Base-by-base conservation (phyloP, 2,113 vertebrate genomes). In the Myxocyprinus asiaticus region DNA sequence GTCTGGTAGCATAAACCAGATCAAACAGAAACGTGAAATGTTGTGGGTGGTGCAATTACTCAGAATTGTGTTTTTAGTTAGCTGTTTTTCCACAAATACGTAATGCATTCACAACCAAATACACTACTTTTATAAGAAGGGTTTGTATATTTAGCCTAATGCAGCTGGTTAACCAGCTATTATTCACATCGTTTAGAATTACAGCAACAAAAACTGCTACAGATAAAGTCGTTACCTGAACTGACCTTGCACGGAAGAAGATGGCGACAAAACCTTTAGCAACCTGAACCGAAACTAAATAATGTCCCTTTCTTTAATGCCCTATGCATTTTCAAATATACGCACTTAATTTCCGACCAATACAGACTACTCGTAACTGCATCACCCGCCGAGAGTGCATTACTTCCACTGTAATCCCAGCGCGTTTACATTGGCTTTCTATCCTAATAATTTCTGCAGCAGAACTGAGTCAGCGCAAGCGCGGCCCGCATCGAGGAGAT, bases 1-100 rank as follows among this genome's bases (percentile, higher is more conserved):
- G 3, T 33, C 22, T 33, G 64, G 58, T 63, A 43, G 68, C 67
- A 76, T 76, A 47, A 63, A 84, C 66, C 66, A 79, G 58, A 67
- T 44, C 17, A 58, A 63, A 78, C 61, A 65, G 17, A 51, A 61
- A 74, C 53, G 11, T 55, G 11, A 56, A 56, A 6, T 5, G 5
- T 4, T 14, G 22, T 53, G 62, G 48, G 48, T 76, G 59, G 59
- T 33, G n/a, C 55, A 33, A 33, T 33, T 33, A 33, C 22, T 33
- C 22, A 33, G 22, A 1, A 9, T 47, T 47, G 9, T 2, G 33
- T 58, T 14, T 72, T 6, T 72, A 15, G 3, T 1, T 1, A 3
- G 22, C 22, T 33, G 22, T 33, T 33, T 33, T 33, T 33, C 22
- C 22, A 33, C 22, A 33, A 45, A 33, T 62, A 3, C 48, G 47